phyloP scores from a whole-genome alignment of 2,113 vertebrate genomes.

The Aleadryas rufinucha region DNA sequence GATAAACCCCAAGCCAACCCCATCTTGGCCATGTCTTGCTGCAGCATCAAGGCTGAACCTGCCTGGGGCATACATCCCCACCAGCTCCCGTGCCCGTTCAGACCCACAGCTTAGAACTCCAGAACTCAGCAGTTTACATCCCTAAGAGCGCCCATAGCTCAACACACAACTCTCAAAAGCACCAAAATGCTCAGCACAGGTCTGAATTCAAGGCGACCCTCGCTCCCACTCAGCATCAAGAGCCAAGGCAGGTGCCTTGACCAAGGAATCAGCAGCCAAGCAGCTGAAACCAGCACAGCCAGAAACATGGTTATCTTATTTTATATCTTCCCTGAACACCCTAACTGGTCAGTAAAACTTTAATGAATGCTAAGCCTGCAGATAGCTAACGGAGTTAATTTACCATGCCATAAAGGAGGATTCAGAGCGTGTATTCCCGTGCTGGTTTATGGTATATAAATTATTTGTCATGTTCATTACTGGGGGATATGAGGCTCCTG shows the following conservation, averaged over 20 bases:
- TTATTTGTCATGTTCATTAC: slow-evolving; percentile 5
- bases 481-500: neutral
- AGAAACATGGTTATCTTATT: neutral
- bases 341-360: neutral
- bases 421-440: neutral
- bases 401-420: slow-evolving; percentile 17
- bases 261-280: neutral
- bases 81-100: neutral
- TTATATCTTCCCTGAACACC: neutral
- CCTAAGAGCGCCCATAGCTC: neutral
- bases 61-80: neutral
- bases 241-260: neutral
- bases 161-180: neutral
- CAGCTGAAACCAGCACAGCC: neutral
- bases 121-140: neutral
- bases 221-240: accelerated
- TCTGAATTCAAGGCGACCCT: neutral
- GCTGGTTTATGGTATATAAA: slow-evolving; percentile 49
- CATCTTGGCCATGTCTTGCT: neutral
- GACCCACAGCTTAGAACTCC: neutral
- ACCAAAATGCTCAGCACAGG: neutral
- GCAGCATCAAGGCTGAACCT: neutral
- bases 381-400: slow-evolving; percentile 48
- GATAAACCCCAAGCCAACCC: neutral
- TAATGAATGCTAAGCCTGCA: slow-evolving; percentile 27